phyloP scores from a whole-genome alignment of 2,888 invertebrate species.

The Pristionchus fissidentatus region DNA sequence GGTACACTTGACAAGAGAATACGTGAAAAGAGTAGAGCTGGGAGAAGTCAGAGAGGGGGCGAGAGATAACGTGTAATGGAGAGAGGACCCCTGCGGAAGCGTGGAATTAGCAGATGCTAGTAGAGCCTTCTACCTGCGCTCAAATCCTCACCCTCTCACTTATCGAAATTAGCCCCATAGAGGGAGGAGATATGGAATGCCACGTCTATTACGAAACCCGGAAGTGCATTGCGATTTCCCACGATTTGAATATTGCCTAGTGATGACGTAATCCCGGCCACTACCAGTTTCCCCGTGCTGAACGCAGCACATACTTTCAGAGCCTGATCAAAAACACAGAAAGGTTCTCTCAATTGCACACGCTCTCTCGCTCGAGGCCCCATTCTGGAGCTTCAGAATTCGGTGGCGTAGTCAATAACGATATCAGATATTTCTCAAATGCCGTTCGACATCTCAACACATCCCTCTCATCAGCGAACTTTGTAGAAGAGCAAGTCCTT shows the following conservation, averaged over 20 bases:
- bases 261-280: no score
- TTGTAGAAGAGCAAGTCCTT: conserved; percentile 25
- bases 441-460: conserved; percentile 16
- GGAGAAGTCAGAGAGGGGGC: background rate
- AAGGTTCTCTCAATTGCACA: no score
- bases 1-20: background rate
- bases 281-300: no score
- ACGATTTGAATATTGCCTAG: no score
- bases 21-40: background rate
- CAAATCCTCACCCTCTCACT: conserved; percentile 36
- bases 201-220: no score
- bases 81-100: background rate
- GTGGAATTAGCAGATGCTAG: conserved; percentile 3
- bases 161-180: background rate
- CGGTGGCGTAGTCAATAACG: no score
- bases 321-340: no score
- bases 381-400: no score
- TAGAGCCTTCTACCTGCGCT: background rate
- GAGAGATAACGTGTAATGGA: background rate
- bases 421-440: conserved; percentile 10
- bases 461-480: background rate
- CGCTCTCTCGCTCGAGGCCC: no score
- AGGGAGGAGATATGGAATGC: background rate
- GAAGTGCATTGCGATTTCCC: no score
- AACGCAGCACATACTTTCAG: no score